These are phyloP conservation scores for Phenacoccus solenopsis DNA, from an alignment of 1,140 invertebrate genomes.

Conservation along the genomic window DNA sequence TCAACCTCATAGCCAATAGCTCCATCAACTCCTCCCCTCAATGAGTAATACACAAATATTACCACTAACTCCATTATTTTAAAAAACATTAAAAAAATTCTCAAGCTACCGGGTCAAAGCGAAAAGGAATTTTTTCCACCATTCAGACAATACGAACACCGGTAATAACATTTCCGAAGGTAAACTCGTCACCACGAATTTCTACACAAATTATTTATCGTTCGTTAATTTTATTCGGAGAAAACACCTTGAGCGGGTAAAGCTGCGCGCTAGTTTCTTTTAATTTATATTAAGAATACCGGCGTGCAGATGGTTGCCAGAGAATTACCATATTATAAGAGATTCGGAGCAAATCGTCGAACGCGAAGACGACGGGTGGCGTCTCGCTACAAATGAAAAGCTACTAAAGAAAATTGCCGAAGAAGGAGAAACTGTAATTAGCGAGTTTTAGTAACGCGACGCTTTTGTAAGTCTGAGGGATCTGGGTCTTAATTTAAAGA, in stretches of 20 bases:
- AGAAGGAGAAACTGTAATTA: conserved; percentile 16
- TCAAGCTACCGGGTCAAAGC: no score
- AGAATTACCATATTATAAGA: conserved; percentile 14
- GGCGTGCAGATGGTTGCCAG: conserved; percentile 3
- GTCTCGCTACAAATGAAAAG: conserved; percentile 5
- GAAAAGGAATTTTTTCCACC: no score
- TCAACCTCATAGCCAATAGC: no score
- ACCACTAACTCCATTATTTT: no score
- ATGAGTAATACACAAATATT: no score
- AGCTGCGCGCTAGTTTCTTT: conserved; percentile 1
- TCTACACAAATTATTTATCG: background rate
- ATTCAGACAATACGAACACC: no score
- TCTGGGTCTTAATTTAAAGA: conserved; percentile 14
- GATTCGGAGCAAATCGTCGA: conserved; percentile 5
- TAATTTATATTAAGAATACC: conserved; percentile 8
- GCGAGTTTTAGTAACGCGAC: conserved; percentile 6
- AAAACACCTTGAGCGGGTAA: background rate
- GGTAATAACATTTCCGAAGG: no score
- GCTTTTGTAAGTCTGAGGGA: conserved; percentile 13
- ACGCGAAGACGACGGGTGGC: background rate
- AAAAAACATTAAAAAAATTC: no score
- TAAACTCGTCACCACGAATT: no score
- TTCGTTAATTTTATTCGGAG: background rate
- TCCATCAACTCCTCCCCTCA: no score
- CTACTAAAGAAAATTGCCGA: conserved; percentile 16